Conservation (phyloP, 2,113 vertebrate genomes). For the Gymnarchus niloticus region DNA sequence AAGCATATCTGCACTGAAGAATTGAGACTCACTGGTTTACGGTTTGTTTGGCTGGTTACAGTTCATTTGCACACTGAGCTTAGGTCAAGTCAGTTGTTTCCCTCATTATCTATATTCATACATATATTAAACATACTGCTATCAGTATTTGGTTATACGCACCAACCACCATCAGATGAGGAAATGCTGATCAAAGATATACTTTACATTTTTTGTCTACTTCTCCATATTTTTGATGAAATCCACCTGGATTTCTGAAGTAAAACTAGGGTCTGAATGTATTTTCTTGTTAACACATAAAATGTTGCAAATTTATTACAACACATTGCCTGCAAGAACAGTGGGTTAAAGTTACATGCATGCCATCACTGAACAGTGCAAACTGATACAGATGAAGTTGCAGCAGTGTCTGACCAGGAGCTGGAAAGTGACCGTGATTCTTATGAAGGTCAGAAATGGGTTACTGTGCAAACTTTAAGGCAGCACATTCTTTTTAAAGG, state of each 20-base stretch:
- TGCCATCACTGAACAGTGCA: background rate
- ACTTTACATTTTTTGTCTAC: background rate
- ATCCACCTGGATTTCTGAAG: background rate
- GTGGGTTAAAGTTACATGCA: no score
- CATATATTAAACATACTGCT: no score
- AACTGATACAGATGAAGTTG: background rate
- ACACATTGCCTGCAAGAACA: no score
- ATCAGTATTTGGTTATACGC: background rate
- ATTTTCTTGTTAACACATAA: background rate
- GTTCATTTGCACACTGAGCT: background rate
- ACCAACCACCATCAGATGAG: background rate
- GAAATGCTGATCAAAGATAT: no score
- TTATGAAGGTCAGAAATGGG: background rate
- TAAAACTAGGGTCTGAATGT: background rate
- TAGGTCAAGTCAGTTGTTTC: background rate
- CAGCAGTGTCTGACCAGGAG: background rate
- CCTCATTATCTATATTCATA: no score
- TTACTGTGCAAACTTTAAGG: background rate
- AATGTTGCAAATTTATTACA: background rate
- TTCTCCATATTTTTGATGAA: background rate
- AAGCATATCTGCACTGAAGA: constrained; percentile 54
- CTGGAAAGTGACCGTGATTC: background rate
- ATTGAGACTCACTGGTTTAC: no score
- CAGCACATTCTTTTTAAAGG: background rate
- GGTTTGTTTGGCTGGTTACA: background rate